Evolutionary conservation across 2,113 vertebrate species (phyloP), one percentile per base, ranked within the genome.

Genomic region (Ptilorrhoa leucosticta): DNA sequence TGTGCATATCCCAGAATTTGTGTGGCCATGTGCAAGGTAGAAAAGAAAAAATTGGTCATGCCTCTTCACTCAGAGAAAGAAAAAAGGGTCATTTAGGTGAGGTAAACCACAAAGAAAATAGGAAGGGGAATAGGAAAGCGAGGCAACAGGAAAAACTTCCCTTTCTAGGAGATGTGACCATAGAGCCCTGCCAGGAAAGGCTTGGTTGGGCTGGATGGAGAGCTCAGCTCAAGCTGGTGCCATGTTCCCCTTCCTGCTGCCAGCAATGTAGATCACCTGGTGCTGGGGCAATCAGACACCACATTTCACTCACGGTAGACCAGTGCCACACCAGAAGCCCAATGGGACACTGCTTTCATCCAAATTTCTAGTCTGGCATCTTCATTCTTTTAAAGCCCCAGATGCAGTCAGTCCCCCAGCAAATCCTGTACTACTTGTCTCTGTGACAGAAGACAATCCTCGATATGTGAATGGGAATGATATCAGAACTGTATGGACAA

Each of bases 261-360:
- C 17, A 83, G 27, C 4, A 60, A 51, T 0, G 2, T 0, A 44
- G 6, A 51, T 58, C 23, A 58, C 20, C 44, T 60, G 31, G 50
- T 53, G 47, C 47, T 79, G 27, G 14, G 23, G 57, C 27, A 71
- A 56, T 33, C 10, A 44, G 57, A 28, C 3, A 5, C 5, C 3
- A 0, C 2, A 0, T 63, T 85, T 72, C 64, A 63, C 24, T 33
- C 2, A 0, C n/a, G 39, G 58, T 40, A 78, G 33, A 54, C 12
- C 33, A 50, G 10, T 57, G n/a, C 39, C 60, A 30, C 44, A 70
- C 30, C 50, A 42, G 1, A 65, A 53, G 37, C 39, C n/a, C 64
- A 50, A 1, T 0, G 21, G 39, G 35, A 81, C 26, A 10, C 37
- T 48, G 23, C 18, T 70, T 80, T 48, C 47, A 93, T 12, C 30